Base-by-base conservation (phyloP, 2,113 vertebrate species). In the Passer domesticus region DNA sequence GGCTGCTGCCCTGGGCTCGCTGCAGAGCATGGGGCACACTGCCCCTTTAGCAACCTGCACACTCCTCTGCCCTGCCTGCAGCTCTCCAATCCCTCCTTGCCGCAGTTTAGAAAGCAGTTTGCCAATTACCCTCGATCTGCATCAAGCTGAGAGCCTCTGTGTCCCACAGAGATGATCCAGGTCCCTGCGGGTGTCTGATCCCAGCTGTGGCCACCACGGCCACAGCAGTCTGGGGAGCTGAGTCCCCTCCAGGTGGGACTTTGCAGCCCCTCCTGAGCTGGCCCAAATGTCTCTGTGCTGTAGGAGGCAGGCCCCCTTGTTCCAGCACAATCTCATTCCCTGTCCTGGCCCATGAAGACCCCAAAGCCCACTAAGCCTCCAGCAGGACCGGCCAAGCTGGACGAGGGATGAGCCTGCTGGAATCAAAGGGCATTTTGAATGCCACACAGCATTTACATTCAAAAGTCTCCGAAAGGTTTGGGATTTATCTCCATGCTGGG, bases 401-500 rank as follows among this genome's bases (percentile, higher is more conserved):
- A 70, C 0, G 0, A 86, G 72, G 1, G 13, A 64, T 19, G 37
- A 1, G 3, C 0, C 1, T 0, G 1, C 60, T 2, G 6, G 31
- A 72, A 81, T 83, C 75, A 87, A 81, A 90, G 86, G 68, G 37
- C 1, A 2, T 76, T 84, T 63, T 37, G 90, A 83, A 87, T 33
- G 64, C 64, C 31, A 69, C 49, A 25, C 56, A 89, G 69, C 88
- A 81, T 94, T 94, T 90, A 12, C 73, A 66, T 95, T 90, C 83
- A 49, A 59, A 86, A 90, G 64, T 53, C 92, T 90, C 78, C 0
- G 0, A 78, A 93, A 95, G 73, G 83, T 86, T 92, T 79, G 68
- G 88, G 80, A 94, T 96, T 96, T 96, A 96, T 97, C 86, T 96
- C 60, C 60, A 23, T 64, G 64, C 88, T 89, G 93, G 86, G 88